Percentiles rank a stretch among this genome's conserved stretches.
Evolutionary conservation across 2,113 vertebrate genomes (phyloP).

Genomic region (Mormyrus lacerda): DNA sequence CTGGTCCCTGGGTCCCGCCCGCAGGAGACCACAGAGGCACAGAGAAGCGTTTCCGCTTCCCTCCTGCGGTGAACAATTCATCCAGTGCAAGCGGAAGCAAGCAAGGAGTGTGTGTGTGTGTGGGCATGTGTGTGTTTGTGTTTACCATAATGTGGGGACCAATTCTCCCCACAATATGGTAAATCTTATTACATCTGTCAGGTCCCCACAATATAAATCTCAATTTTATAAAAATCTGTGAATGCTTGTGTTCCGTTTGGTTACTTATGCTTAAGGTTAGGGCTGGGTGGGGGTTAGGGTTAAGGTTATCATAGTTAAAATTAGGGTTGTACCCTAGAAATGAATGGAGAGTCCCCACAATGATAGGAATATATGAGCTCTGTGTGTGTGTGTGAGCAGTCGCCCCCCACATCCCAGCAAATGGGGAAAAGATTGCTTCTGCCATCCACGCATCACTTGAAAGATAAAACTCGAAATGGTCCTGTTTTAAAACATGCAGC

Average conservation of each 20-base stretch:
- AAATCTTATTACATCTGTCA: not conserved
- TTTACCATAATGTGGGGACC: not conserved
- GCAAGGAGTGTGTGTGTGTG: not conserved
- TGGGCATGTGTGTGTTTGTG: not conserved
- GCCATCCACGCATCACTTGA: not conserved
- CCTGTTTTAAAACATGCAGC: not conserved
- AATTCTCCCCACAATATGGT: not conserved
- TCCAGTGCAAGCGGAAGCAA: not conserved
- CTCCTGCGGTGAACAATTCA: not conserved
- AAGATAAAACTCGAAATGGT: not conserved
- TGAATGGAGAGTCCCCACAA: not conserved
- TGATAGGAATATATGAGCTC: not conserved
- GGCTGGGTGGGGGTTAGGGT: not conserved
- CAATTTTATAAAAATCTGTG: not conserved
- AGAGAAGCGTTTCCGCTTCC: not conserved
- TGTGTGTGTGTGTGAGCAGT: not conserved
- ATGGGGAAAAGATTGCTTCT: not conserved
- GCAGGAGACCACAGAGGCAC: not conserved
- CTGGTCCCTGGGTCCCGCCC: not conserved
- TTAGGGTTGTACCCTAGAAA: not conserved
- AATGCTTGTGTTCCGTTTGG: not conserved
- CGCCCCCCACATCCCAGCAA: not conserved
- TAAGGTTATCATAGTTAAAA: not conserved
- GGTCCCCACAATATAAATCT: not conserved
- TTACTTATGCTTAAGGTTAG: not conserved